These are phyloP conservation scores for Bos javanicus DNA, from an alignment of 2,113 vertebrate species.

Conservation along the genomic window DNA sequence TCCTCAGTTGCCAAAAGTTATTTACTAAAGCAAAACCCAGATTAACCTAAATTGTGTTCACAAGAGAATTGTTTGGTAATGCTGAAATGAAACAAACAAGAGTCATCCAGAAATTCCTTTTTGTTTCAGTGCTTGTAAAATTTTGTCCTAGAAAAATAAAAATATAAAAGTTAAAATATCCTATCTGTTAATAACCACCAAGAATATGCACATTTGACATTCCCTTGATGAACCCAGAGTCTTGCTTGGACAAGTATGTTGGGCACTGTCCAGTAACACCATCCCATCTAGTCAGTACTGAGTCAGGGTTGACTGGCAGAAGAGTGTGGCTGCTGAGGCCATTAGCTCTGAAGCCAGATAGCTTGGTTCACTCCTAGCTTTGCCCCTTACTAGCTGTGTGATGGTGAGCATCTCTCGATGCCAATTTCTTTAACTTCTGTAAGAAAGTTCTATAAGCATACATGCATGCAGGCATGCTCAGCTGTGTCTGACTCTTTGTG, in stretches of 20 bases:
- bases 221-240: neutral
- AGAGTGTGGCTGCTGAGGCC: neutral
- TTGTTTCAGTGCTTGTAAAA: neutral
- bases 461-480: neutral
- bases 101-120: neutral
- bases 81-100: neutral
- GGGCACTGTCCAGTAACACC: neutral
- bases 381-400: neutral
- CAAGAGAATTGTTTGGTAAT: neutral
- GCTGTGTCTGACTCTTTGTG: neutral
- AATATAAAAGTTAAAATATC: neutral
- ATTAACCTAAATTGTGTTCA: neutral
- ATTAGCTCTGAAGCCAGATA: neutral
- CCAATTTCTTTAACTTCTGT: neutral
- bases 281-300: fast-evolving
- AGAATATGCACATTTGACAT: neutral
- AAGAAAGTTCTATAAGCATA: neutral
- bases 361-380: neutral
- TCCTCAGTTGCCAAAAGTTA: neutral
- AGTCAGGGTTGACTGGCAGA: neutral
- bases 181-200: neutral
- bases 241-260: neutral
- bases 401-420: neutral
- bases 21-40: neutral
- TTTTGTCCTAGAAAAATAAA: neutral